These are phyloP conservation scores for Magallana ariakensis DNA, from an alignment of 1,140 invertebrate species.

Conservation along the genomic window DNA sequence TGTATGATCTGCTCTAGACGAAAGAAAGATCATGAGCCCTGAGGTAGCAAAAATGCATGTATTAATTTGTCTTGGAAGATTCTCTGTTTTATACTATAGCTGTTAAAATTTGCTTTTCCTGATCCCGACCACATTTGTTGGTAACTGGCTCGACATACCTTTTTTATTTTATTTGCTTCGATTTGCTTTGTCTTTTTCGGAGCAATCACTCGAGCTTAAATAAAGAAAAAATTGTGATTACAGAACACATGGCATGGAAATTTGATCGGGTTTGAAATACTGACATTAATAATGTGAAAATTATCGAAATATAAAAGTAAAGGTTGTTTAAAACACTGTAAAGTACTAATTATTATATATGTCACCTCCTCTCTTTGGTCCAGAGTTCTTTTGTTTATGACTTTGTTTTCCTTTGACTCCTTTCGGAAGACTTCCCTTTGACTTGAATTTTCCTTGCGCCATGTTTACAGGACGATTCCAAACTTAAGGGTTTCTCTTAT, in stretches of 20 bases:
- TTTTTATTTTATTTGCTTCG: constrained; percentile 51
- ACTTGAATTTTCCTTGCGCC: constrained; percentile 44
- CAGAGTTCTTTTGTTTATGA: constrained; percentile 20
- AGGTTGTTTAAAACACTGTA: too few species aligned
- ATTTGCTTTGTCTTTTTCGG: constrained; percentile 55
- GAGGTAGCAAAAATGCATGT: too few species aligned
- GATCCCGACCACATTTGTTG: too few species aligned
- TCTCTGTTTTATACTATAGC: too few species aligned
- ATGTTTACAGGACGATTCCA: constrained; percentile 28
- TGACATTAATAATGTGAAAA: background rate
- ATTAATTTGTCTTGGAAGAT: too few species aligned
- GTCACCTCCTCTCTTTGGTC: constrained; percentile 43
- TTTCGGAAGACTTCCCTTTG: constrained; percentile 27
- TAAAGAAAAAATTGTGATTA: background rate
- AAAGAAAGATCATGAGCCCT: too few species aligned
- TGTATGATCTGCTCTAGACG: too few species aligned
- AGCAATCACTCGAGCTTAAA: constrained; percentile 46
- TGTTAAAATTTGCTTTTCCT: too few species aligned
- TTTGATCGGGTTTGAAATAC: background rate
- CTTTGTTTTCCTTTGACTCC: constrained; percentile 27
- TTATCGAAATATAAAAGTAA: background rate
- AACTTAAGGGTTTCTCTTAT: background rate
- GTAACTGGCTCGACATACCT: constrained; percentile 15
- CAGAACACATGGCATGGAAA: background rate
- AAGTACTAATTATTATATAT: too few species aligned